Conservation (phyloP, 2,888 invertebrate species). For the Drosophila bunnanda region DNA sequence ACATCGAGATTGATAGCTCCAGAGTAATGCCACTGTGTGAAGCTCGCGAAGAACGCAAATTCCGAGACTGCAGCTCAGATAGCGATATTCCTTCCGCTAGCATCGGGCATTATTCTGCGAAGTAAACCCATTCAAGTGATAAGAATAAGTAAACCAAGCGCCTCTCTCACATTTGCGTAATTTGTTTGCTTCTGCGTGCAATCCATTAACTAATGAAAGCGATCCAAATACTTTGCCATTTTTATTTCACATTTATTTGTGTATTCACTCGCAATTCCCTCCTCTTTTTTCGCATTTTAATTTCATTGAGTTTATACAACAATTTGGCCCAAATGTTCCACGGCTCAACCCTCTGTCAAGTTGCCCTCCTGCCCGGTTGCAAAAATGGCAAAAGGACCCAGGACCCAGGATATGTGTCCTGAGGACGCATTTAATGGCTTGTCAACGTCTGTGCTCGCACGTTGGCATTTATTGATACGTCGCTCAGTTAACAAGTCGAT, state of each 20-base stretch:
- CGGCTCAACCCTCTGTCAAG: slow-evolving; percentile 1
- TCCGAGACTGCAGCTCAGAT: slow-evolving; percentile 14
- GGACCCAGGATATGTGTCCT: slow-evolving; percentile 43
- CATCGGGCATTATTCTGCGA: background rate
- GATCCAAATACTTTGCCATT: slow-evolving; percentile 48
- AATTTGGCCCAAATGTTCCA: slow-evolving; percentile 67
- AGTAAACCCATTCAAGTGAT: slow-evolving; percentile 24
- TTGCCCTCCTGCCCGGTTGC: slow-evolving; percentile 41
- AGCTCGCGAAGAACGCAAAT: slow-evolving; percentile 1
- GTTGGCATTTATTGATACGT: slow-evolving; percentile 67
- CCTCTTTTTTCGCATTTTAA: slow-evolving; percentile 64
- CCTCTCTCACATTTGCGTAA: slow-evolving; percentile 14
- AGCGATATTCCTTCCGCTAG: background rate
- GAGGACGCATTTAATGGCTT: slow-evolving; percentile 66
- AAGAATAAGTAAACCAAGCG: slow-evolving; percentile 22
- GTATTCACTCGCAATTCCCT: slow-evolving; percentile 26
- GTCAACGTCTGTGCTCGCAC: slow-evolving; percentile 61
- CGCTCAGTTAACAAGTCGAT: slow-evolving; percentile 73
- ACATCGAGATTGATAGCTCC: slow-evolving; percentile 1
- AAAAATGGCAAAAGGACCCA: slow-evolving; percentile 39
- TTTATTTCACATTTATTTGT: slow-evolving; percentile 44
- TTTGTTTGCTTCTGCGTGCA: slow-evolving; percentile 2
- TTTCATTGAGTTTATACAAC: slow-evolving; percentile 72
- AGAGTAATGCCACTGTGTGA: background rate
- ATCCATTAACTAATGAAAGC: slow-evolving; percentile 75